Base-by-base conservation (phyloP, 1,140 invertebrate genomes). In the Hyphantria cunea region DNA sequence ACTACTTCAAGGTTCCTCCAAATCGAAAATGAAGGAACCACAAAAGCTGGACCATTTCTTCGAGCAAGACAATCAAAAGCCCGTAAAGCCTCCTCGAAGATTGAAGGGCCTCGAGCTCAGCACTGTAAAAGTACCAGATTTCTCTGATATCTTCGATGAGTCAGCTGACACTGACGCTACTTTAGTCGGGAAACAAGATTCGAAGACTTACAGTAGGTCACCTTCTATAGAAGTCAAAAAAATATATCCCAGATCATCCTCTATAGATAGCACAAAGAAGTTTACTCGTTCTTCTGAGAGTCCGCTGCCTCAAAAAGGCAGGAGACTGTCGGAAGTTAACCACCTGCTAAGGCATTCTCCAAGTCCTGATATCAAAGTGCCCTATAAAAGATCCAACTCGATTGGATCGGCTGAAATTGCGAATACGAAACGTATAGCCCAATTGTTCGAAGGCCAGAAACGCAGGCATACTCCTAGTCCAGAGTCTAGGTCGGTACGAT, bases 41-140 rank as follows among this genome's bases (percentile, higher is more conserved):
- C 5, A 47, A n/a, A 76, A 76, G 37, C 54, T 86, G 6, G 53
- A 61, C 6, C 55, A 77, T 32, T 89, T 76, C 56, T 87, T 86
- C 51, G 64, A 72, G 37, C 70, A 74, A 9, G 67, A 72, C 15
- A 58, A 49, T 17, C 62, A 73, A n/a, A 78, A 76, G 41, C 61
- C 66, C 6, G 53, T 53, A 0, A 82, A 74, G 53, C 72, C 81
- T 9, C 56, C 71, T 2, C 74, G 86, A 8, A 74, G 66, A 41
- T 54, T 87, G 1, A 88, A 87, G 58, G 87, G 82, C 0, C 67
- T 88, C n/a, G 87, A 84, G 48, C 44, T 67, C 0, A 64, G 70
- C n/a, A 72, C 83, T 6, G 74, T 87, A 3, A 80, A 69, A 66
- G 49, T 80, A 10, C 64, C 74, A 6, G 78, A 86, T 58, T 82